These are phyloP conservation scores for Dasyurus viverrinus DNA, from an alignment of 2,113 vertebrate species.

Conservation along the genomic window DNA sequence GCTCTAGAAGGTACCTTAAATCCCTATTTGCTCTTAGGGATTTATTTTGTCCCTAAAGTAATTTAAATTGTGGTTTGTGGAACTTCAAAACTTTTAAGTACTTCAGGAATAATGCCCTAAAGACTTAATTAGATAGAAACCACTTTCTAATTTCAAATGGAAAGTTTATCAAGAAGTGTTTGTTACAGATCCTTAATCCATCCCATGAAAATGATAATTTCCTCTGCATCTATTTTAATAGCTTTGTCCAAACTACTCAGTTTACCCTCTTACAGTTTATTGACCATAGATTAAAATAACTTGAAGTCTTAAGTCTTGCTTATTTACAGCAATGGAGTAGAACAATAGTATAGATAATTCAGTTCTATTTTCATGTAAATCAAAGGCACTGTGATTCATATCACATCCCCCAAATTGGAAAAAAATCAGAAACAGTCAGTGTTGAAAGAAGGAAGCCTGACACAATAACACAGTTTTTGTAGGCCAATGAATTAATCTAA, in stretches of 20 bases:
- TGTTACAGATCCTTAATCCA: neutral
- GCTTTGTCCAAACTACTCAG: neutral
- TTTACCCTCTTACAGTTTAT: neutral
- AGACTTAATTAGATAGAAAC: constrained; percentile 67
- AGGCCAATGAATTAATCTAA: neutral
- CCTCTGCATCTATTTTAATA: constrained; percentile 7
- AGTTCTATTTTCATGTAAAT: neutral
- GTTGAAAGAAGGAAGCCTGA: neutral
- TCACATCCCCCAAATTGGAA: neutral
- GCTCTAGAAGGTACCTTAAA: constrained; percentile 54
- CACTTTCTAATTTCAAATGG: constrained; percentile 42
- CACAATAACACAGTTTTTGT: neutral
- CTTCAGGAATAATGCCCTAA: constrained; percentile 61
- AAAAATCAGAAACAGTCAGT: neutral
- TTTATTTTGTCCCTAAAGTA: constrained; percentile 24
- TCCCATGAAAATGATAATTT: neutral
- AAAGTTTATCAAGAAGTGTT: constrained; percentile 25
- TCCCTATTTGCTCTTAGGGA: constrained; percentile 43
- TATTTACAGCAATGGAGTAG: constrained; percentile 18
- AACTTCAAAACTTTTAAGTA: constrained; percentile 61
- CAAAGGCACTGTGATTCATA: neutral
- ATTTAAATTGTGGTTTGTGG: constrained; percentile 55
- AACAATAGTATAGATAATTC: neutral
- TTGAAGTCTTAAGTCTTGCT: neutral
- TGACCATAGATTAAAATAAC: constrained; percentile 3